Base-by-base conservation (phyloP, 2,888 invertebrate genomes). In the Liopterus haemorrhoidalis region DNA sequence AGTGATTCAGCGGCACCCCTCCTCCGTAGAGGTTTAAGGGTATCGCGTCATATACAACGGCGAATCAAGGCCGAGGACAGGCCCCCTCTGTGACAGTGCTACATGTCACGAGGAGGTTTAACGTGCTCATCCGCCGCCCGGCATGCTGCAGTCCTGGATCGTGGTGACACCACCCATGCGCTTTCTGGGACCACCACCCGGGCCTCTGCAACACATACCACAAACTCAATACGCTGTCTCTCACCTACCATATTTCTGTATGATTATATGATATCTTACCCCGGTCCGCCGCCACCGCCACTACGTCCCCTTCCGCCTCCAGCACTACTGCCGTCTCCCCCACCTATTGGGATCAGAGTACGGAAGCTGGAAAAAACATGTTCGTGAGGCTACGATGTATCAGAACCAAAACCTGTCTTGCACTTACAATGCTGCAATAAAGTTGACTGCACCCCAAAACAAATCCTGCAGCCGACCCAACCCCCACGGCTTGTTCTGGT, bases 341-440 rank as follows among this genome's bases (percentile, higher is more conserved):
- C 48, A 30, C 54, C 43, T 28, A 53, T 47, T 32, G 61, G 60
- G 18, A 64, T 46, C 39, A 63, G 45, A 4, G 61, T 59, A 46
- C 56, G 56, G 40, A 64, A 63, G 49, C 66, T 68, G 51, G 19
- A 60, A 57, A 43, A 49, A 16, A 46, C 44, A 9, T 12, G 11
- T n/a, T n/a, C n/a, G n/a, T n/a, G n/a, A n/a, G n/a, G n/a, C 5
- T 22, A 6, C 11, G 8, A 8, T 4, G 11, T 28, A 28, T 11
- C 28, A 4, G 11, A 28, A 28, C 11, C 11, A 28, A 11, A 11
- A 5, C 6, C 5, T 28, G 11, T 28, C 11, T 11, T 8, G 28
- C 6, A 73, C 76, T 76, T 67, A 79, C 78, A 77, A 67, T 36
- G 73, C 62, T 54, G 73, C 70, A 4, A 75, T 54, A 57, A 78